These are phyloP conservation scores for Arizona elegans DNA, from an alignment of 2,113 vertebrate genomes.

Conservation along the genomic window DNA sequence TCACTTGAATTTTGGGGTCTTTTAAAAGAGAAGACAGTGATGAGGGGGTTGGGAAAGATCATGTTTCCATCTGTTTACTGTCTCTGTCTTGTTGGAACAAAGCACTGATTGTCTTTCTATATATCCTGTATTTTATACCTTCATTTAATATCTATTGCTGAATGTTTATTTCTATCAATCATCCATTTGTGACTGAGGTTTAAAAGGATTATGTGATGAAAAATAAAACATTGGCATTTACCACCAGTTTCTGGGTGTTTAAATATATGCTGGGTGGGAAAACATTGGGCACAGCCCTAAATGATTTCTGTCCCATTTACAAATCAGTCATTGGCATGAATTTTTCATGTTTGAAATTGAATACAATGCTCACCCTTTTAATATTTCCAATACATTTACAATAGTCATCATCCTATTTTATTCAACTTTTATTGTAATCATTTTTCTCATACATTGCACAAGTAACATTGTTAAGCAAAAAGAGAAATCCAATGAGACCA, in stretches of 20 bases:
- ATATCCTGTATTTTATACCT: slow-evolving; percentile 72
- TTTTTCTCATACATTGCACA: neutral
- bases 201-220: slow-evolving; percentile 77
- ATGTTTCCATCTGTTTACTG: slow-evolving; percentile 62
- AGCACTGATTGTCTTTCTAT: slow-evolving; percentile 76
- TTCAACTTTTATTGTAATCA: neutral
- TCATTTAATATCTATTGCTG: slow-evolving; percentile 72
- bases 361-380: neutral
- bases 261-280: slow-evolving; percentile 7
- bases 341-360: neutral
- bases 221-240: slow-evolving; percentile 81
- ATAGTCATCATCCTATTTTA: neutral
- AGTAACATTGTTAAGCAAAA: neutral
- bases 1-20: slow-evolving; percentile 73
- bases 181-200: slow-evolving; percentile 73
- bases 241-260: slow-evolving; percentile 31
- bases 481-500: neutral
- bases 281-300: neutral
- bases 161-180: slow-evolving; percentile 72
- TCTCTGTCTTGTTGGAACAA: slow-evolving; percentile 64
- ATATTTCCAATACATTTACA: neutral
- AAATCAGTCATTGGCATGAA: neutral
- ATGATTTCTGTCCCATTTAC: neutral
- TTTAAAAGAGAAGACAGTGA: slow-evolving; percentile 50
- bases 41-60: slow-evolving; percentile 40